Percentiles rank a stretch among this genome's conserved stretches.
Conservation (phyloP, 2,888 invertebrate species). For the Rhynchonema sp. region DNA sequence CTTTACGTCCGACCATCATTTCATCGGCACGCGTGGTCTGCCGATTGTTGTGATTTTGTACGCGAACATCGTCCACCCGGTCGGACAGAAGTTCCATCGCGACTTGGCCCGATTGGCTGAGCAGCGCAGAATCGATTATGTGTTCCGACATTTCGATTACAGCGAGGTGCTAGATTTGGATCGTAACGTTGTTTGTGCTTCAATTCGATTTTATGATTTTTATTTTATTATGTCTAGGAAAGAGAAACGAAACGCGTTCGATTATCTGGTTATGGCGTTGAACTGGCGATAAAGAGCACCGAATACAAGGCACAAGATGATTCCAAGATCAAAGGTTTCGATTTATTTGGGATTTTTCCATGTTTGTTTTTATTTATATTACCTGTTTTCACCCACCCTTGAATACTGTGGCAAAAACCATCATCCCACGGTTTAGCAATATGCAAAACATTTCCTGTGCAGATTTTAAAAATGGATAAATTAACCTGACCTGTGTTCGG, state of each 20-base stretch:
- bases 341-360: background rate
- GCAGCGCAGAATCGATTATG: conserved; percentile 55
- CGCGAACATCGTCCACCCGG: conserved; percentile 60
- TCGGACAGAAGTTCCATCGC: conserved; percentile 53
- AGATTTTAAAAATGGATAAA: background rate
- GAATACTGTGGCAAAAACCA: no score
- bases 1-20: conserved; percentile 49
- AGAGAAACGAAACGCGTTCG: conserved; percentile 39
- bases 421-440: background rate
- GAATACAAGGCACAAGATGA: conserved; percentile 96
- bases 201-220: background rate
- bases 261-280: conserved; percentile 90
- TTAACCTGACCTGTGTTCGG: no score
- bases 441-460: background rate
- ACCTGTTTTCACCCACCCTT: no score
- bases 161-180: conserved; percentile 32
- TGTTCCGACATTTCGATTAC: conserved; percentile 65
- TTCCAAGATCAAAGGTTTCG: conserved; percentile 38
- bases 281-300: conserved; percentile 90
- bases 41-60: conserved; percentile 50
- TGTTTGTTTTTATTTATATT: no score
- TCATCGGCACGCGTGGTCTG: conserved; percentile 47
- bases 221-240: background rate
- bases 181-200: background rate
- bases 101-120: conserved; percentile 48